Conservation (phyloP, 2,888 invertebrate species). For the Gortyna flavago region DNA sequence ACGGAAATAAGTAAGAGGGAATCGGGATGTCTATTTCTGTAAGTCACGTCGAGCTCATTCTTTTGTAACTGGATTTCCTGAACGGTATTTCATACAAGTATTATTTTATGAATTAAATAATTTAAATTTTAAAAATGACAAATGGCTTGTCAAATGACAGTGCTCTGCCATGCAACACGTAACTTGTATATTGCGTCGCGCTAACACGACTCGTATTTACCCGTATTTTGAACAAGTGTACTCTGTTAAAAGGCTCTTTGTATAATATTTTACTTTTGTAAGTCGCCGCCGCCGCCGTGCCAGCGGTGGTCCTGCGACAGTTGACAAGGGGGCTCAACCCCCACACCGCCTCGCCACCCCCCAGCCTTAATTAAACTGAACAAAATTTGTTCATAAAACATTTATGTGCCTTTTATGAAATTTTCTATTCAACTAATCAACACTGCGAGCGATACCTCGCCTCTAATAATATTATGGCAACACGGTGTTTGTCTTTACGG, state of each 20-base stretch:
- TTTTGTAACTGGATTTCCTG: not conserved
- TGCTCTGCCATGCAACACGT: not conserved
- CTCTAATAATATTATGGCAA: constrained; percentile 27
- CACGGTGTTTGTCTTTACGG: constrained; percentile 32
- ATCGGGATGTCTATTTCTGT: not conserved
- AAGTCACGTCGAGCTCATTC: not conserved
- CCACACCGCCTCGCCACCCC: not conserved
- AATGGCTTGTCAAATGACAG: no score
- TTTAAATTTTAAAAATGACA: no score
- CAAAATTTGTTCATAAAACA: constrained; percentile 59
- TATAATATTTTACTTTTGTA: constrained; percentile 66
- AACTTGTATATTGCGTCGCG: not conserved
- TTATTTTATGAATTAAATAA: not conserved
- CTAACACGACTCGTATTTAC: constrained; percentile 23
- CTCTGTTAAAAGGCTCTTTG: constrained; percentile 62
- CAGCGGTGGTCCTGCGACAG: constrained; percentile 41
- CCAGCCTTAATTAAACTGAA: constrained; percentile 61
- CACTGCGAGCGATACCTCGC: constrained; percentile 44
- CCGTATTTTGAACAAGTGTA: constrained; percentile 51
- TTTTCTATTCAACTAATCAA: constrained; percentile 59
- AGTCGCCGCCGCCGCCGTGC: constrained; percentile 38
- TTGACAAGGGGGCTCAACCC: constrained; percentile 35
- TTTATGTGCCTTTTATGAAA: constrained; percentile 59
- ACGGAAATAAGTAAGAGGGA: not conserved
- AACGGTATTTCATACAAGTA: not conserved